These are phyloP conservation scores for Sitophilus oryzae DNA, from an alignment of 1,140 invertebrate species.

Conservation along the genomic window DNA sequence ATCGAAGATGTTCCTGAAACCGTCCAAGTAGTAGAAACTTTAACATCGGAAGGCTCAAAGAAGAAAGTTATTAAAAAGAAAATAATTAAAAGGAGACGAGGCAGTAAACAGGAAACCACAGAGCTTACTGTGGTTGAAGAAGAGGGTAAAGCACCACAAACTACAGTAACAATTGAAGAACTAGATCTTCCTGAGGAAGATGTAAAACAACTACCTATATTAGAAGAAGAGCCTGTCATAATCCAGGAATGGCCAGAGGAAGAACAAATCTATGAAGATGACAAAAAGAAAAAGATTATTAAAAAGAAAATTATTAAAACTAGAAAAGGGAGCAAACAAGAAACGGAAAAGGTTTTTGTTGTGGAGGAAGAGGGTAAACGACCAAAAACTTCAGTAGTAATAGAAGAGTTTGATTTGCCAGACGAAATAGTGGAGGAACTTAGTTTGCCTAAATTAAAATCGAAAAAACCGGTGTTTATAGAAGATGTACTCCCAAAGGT, in stretches of 20 bases:
- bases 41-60: constrained; percentile 39
- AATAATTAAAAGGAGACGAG: constrained; percentile 39
- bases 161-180: constrained; percentile 42
- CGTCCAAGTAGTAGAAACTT: constrained; percentile 34
- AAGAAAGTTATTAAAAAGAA: constrained; percentile 41
- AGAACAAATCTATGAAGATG: constrained; percentile 34
- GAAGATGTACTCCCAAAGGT: constrained; percentile 17
- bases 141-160: constrained; percentile 43
- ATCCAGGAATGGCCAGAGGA: constrained; percentile 29
- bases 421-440: constrained; percentile 39
- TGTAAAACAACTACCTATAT: constrained; percentile 39
- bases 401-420: constrained; percentile 37
- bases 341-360: constrained; percentile 34
- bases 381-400: constrained; percentile 38
- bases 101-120: constrained; percentile 37
- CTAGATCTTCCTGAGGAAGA: constrained; percentile 32
- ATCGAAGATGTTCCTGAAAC: constrained; percentile 34
- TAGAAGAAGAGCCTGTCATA: constrained; percentile 33
- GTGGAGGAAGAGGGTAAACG: constrained; percentile 39
- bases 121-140: constrained; percentile 41
- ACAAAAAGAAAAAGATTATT: constrained; percentile 31
- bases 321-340: constrained; percentile 32
- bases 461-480: constrained; percentile 29
- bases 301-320: constrained; percentile 36
- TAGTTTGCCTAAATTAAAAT: constrained; percentile 42